Evolutionary conservation across 2,113 vertebrate species (phyloP).

Genomic region (Chaenocephalus aceratus): DNA sequence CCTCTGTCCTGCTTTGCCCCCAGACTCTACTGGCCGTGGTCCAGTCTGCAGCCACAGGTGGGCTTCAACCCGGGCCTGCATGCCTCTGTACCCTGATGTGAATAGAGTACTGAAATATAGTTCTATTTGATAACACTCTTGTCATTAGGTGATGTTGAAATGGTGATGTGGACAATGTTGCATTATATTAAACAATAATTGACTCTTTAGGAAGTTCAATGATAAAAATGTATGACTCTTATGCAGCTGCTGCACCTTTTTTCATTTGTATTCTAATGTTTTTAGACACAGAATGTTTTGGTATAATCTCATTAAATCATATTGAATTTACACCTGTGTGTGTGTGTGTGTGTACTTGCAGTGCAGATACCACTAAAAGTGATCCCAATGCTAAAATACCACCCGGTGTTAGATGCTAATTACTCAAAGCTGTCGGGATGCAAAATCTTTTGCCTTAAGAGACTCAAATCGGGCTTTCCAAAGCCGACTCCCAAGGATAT

Average conservation of each 20-base stretch:
- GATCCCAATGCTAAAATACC: conserved; percentile 73
- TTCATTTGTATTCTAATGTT: conserved; percentile 30
- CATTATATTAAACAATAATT: conserved; percentile 26
- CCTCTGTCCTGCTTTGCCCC: conserved; percentile 62
- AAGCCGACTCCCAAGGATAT: conserved; percentile 81
- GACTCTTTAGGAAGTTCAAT: conserved; percentile 25
- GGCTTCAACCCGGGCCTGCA: conserved; percentile 48
- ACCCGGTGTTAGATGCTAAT: conserved; percentile 83
- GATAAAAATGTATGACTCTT: conserved; percentile 19
- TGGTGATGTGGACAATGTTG: conserved; percentile 7
- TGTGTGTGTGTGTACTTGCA: conserved; percentile 12
- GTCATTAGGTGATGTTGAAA: conserved; percentile 30
- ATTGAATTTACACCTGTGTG: conserved; percentile 25
- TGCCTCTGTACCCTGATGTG: conserved; percentile 42
- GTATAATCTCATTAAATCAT: conserved; percentile 52
- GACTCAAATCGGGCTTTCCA: conserved; percentile 82
- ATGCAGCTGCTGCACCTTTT: conserved; percentile 29
- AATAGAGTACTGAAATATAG: neutral
- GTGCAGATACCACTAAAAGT: conserved; percentile 74
- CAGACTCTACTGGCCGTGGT: conserved; percentile 80
- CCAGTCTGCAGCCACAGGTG: conserved; percentile 55
- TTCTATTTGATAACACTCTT: conserved; percentile 13
- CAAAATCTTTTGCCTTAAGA: conserved; percentile 81
- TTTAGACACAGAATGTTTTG: conserved; percentile 38
- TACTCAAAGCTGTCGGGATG: conserved; percentile 84